Percentiles rank a stretch among this genome's conserved stretches.
Evolutionary conservation across 2,113 vertebrate species (phyloP).

Genomic region (Micronisus gabar): DNA sequence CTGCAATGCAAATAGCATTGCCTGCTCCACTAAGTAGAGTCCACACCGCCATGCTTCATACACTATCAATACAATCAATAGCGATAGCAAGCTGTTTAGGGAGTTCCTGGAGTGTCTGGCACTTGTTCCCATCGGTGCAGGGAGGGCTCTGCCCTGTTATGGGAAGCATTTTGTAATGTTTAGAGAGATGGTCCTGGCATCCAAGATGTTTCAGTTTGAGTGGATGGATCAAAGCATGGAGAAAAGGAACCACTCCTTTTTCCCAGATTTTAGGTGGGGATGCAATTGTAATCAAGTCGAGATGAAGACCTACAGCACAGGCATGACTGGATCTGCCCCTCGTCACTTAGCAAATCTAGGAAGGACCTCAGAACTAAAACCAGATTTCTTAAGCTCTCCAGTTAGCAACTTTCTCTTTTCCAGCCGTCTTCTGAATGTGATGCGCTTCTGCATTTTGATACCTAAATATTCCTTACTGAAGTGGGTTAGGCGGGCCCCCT

Average conservation of each 20-base stretch:
- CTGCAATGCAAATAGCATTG: background rate
- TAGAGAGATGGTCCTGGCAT: background rate
- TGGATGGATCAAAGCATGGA: background rate
- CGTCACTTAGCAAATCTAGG: background rate
- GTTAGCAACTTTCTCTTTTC: background rate
- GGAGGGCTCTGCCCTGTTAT: background rate
- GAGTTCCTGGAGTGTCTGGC: background rate
- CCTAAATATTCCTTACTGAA: background rate
- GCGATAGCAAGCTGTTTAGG: background rate
- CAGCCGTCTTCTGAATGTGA: background rate
- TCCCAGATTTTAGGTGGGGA: background rate
- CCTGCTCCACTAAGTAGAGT: background rate
- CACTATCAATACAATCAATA: background rate
- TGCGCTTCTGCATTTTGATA: background rate
- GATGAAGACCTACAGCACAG: background rate
- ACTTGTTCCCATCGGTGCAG: rapidly evolving
- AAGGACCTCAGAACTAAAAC: background rate
- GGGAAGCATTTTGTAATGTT: background rate
- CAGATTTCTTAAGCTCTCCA: background rate
- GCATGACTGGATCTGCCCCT: background rate
- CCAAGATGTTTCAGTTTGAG: background rate
- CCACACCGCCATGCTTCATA: background rate
- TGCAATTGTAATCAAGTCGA: background rate
- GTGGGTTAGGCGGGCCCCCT: background rate
- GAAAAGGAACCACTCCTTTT: background rate